phyloP scores from a whole-genome alignment of 2,113 vertebrate species.

The Notiomystis cincta region DNA sequence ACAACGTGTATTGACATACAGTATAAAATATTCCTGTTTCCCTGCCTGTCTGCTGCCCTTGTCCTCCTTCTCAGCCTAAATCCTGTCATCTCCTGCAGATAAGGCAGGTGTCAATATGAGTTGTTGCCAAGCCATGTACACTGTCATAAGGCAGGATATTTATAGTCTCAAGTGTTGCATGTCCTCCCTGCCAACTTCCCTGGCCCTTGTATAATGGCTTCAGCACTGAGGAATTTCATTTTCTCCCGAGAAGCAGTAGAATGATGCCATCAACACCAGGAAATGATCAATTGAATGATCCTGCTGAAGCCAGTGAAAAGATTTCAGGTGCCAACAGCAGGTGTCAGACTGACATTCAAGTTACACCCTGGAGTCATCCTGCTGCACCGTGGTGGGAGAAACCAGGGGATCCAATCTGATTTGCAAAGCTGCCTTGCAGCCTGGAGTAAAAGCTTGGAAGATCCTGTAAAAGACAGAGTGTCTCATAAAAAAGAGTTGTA shows the following conservation, averaged over 20 bases:
- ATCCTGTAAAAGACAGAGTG: accelerated
- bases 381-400: neutral
- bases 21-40: neutral
- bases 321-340: neutral
- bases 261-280: neutral
- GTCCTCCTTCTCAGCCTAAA: neutral
- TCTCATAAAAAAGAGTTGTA: neutral
- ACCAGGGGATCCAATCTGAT: neutral
- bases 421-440: neutral
- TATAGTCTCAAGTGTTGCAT: neutral
- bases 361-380: neutral
- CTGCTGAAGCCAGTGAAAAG: neutral
- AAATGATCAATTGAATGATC: neutral
- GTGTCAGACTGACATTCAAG: neutral
- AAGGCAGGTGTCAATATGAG: neutral
- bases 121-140: neutral
- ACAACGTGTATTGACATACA: neutral
- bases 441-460: neutral
- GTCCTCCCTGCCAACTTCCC: neutral
- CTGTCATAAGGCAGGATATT: neutral
- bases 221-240: neutral
- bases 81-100: neutral
- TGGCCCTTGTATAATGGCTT: neutral
- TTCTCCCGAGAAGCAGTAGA: neutral
- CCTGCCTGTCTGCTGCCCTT: neutral